Evolutionary conservation across 2,888 invertebrate species (phyloP).

Genomic region (Ernsta delagoae): DNA sequence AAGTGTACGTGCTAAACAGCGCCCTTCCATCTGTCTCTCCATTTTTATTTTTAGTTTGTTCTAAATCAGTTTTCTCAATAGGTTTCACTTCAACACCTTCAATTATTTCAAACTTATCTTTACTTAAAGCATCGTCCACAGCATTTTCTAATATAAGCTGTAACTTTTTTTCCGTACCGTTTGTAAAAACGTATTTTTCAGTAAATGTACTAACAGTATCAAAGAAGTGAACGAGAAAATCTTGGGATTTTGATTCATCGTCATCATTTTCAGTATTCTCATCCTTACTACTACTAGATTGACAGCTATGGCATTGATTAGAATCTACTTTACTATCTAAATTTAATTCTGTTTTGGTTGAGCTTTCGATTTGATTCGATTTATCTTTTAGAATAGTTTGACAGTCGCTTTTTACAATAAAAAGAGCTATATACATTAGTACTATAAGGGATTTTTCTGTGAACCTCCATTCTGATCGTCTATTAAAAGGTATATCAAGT

Average conservation of each 20-base stretch:
- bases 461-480: slow-evolving; percentile 65
- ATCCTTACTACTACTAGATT: slow-evolving; percentile 60
- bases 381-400: slow-evolving; percentile 55
- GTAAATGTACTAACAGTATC: slow-evolving; percentile 60
- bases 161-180: slow-evolving; percentile 68
- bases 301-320: slow-evolving; percentile 79
- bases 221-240: slow-evolving; percentile 61
- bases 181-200: slow-evolving; percentile 62
- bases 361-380: slow-evolving; percentile 59
- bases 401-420: slow-evolving; percentile 59
- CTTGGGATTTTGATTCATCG: slow-evolving; percentile 36
- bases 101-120: slow-evolving; percentile 83
- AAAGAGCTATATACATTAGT: slow-evolving; percentile 61
- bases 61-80: slow-evolving; percentile 43
- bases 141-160: slow-evolving; percentile 82
- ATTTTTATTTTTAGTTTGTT: slow-evolving; percentile 41
- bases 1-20: slow-evolving; percentile 68
- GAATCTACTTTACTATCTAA: slow-evolving; percentile 69
- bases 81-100: slow-evolving; percentile 84
- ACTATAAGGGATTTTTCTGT: slow-evolving; percentile 54
- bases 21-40: slow-evolving; percentile 60
- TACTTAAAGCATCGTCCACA: slow-evolving; percentile 83
- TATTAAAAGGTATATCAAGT: slow-evolving; percentile 52
- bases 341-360: slow-evolving; percentile 66
- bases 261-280: slow-evolving; percentile 45